phyloP scores from a whole-genome alignment of 1,140 invertebrate species.

The Cydia splendana region DNA sequence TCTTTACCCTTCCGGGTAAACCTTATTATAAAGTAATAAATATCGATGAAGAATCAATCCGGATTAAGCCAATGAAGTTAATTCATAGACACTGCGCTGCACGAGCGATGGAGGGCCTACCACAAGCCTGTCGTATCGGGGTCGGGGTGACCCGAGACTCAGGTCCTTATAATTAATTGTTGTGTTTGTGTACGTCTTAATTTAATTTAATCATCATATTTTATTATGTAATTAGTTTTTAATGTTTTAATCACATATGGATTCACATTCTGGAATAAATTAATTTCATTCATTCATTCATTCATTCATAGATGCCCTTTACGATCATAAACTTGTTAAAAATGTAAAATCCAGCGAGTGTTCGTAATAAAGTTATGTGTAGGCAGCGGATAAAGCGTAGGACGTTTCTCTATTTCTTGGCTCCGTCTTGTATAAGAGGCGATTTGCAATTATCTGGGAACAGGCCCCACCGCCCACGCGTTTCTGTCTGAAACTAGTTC shows the following conservation, averaged over 20 bases:
- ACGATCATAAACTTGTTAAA: conserved; percentile 22
- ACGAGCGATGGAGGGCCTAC: too few relatives aligned
- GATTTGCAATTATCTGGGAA: conserved; percentile 31
- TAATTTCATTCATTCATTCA: too few relatives aligned
- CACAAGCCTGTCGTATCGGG: too few relatives aligned
- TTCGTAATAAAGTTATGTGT: conserved; percentile 26
- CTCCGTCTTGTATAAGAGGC: conserved; percentile 31
- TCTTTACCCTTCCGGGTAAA: not conserved
- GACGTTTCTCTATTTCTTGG: conserved; percentile 30
- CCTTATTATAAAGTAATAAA: not conserved
- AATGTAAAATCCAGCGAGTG: not conserved
- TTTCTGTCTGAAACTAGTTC: conserved; percentile 28
- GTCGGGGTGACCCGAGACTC: too few relatives aligned
- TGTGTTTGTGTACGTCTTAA: too few relatives aligned
- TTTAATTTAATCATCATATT: too few relatives aligned
- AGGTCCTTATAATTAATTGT: too few relatives aligned
- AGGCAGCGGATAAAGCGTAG: conserved; percentile 26
- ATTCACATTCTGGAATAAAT: too few relatives aligned
- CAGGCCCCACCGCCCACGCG: conserved; percentile 26
- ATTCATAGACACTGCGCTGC: too few relatives aligned
- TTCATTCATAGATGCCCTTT: conserved; percentile 21
- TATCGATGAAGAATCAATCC: not conserved
- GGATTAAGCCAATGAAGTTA: not conserved
- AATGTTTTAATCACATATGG: too few relatives aligned
- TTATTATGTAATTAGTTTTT: too few relatives aligned